Evolutionary conservation across 2,797 vertebrate genomes (phyloP).

Genomic region (Ceryle rudis): DNA sequence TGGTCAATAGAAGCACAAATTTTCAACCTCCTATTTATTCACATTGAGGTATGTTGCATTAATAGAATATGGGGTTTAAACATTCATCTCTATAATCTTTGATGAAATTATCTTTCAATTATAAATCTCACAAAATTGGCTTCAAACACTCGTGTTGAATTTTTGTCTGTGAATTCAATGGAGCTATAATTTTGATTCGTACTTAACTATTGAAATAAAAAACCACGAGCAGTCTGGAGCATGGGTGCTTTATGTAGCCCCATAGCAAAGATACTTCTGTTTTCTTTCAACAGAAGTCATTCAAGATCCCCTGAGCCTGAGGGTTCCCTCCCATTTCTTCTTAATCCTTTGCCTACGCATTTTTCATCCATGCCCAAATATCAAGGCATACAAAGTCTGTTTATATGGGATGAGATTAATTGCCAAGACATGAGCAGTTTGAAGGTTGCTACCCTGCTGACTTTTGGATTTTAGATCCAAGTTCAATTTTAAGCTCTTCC

Average conservation of each 20-base stretch:
- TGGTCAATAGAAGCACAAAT: background rate
- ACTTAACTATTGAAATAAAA: background rate
- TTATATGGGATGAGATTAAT: background rate
- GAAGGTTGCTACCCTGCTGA: background rate
- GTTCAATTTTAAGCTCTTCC: background rate
- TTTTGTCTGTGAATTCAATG: background rate
- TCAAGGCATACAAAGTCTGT: background rate
- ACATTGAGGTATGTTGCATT: background rate
- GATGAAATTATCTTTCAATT: background rate
- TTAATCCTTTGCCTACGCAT: background rate
- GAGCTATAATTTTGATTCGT: background rate
- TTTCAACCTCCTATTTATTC: background rate
- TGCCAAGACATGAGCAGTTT: background rate
- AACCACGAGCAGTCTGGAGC: background rate
- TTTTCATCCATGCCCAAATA: background rate
- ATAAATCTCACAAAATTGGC: background rate
- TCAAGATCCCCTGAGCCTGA: background rate
- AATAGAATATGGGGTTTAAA: background rate
- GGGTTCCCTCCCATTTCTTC: background rate
- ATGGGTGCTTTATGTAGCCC: background rate
- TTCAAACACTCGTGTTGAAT: background rate
- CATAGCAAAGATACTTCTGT: background rate
- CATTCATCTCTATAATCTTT: background rate
- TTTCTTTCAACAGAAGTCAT: background rate
- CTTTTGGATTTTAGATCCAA: background rate